A percentile compares a stretch with the other conserved stretches of the same genome.
Conservation (phyloP, 2,113 vertebrate genomes). For the Pitta sordida region DNA sequence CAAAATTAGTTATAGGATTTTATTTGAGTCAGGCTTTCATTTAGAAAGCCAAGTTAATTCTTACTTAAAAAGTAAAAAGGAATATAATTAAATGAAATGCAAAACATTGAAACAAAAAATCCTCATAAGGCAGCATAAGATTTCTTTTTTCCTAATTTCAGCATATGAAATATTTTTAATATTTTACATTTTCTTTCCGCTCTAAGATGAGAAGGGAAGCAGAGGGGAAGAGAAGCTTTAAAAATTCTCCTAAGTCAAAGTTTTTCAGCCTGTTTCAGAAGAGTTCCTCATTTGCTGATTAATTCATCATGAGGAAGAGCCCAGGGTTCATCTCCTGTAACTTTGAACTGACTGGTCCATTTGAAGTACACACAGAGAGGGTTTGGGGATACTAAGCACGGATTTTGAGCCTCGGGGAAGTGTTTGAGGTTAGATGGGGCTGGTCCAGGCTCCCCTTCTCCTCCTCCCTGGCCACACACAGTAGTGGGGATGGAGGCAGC, state of each 20-base stretch:
- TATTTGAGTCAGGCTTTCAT: neutral
- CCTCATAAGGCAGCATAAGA: neutral
- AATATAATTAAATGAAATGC: neutral
- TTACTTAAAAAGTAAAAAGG: neutral
- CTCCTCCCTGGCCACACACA: neutral
- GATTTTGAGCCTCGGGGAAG: neutral
- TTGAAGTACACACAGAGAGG: neutral
- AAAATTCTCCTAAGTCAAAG: neutral
- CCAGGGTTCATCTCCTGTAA: neutral
- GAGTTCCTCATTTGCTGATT: neutral
- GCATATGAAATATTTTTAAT: neutral
- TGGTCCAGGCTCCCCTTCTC: accelerated
- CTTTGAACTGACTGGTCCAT: neutral
- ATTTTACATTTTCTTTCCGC: neutral
- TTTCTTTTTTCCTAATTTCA: neutral
- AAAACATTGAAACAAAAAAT: neutral
- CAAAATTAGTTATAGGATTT: neutral
- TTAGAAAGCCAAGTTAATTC: neutral
- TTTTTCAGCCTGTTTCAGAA: neutral
- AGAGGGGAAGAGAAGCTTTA: neutral
- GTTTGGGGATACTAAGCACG: neutral
- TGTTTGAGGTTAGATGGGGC: neutral
- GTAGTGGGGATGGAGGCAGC: neutral
- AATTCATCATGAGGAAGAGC: neutral
- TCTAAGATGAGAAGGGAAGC: accelerated